These are phyloP conservation scores for Drosophila ercepeae DNA, from an alignment of 1,140 invertebrate genomes.

Conservation along the genomic window DNA sequence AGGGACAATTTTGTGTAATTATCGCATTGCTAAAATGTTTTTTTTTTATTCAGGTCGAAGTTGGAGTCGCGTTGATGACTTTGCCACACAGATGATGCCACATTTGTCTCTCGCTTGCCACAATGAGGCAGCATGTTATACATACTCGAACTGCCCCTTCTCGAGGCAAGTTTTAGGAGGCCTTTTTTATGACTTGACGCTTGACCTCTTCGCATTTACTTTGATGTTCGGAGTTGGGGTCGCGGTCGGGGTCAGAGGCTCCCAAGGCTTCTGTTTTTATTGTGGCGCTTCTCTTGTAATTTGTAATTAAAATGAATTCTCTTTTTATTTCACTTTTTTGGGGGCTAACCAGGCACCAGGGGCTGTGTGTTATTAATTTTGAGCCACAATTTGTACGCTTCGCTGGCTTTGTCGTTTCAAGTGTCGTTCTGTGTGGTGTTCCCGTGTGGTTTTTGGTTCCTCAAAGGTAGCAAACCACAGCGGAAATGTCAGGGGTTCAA, in stretches of 20 bases:
- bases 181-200: constrained; percentile 74
- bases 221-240: constrained; percentile 74
- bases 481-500: constrained; percentile 60
- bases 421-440: constrained; percentile 49
- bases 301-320: constrained; percentile 76
- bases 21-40: constrained; percentile 72
- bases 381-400: constrained; percentile 62
- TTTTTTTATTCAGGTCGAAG: constrained; percentile 69
- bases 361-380: constrained; percentile 57
- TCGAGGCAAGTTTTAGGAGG: background rate
- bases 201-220: constrained; percentile 74
- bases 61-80: constrained; percentile 45
- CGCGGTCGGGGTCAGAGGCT: constrained; percentile 55
- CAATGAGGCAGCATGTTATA: constrained; percentile 36
- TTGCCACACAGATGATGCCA: constrained; percentile 52
- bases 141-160: constrained; percentile 25
- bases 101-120: constrained; percentile 62
- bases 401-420: constrained; percentile 59
- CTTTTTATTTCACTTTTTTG: constrained; percentile 59
- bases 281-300: constrained; percentile 70
- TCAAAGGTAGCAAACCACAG: constrained; percentile 30
- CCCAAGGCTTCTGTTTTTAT: constrained; percentile 42
- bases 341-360: background rate
- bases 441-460: constrained; percentile 12
- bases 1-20: constrained; percentile 71